Percentiles rank a stretch among this genome's conserved stretches.
phyloP scores from a whole-genome alignment of 1,140 invertebrate species.

The Diachasma alloeum region DNA sequence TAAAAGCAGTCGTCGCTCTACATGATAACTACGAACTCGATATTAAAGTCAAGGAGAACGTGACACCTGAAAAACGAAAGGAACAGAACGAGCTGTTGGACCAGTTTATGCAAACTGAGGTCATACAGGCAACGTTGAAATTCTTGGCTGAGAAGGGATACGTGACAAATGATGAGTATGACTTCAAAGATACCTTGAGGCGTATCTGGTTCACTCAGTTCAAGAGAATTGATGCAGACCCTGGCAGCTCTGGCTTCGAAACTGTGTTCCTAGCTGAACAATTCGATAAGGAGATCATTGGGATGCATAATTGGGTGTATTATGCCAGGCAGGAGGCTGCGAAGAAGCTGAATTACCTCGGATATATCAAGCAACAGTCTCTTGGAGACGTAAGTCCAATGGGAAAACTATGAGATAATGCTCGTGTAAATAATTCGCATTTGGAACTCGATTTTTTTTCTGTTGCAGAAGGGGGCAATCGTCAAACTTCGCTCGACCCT shows the following conservation, averaged over 20 bases:
- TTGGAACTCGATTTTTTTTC: conserved; percentile 10
- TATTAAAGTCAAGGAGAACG: conserved; percentile 65
- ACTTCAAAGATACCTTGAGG: conserved; percentile 64
- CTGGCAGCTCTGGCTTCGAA: conserved; percentile 69
- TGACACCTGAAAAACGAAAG: conserved; percentile 65
- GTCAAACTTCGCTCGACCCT: conserved; percentile 67
- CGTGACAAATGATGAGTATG: conserved; percentile 57
- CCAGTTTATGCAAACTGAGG: conserved; percentile 67
- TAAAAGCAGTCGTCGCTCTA: conserved; percentile 58
- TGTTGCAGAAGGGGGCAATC: conserved; percentile 61
- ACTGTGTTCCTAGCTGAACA: conserved; percentile 71
- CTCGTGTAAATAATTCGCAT: no score
- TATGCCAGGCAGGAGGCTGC: conserved; percentile 67
- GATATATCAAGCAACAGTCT: conserved; percentile 64
- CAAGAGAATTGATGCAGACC: conserved; percentile 62
- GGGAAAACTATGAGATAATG: no score
- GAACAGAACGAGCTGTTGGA: conserved; percentile 70
- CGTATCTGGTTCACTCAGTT: conserved; percentile 69
- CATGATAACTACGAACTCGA: conserved; percentile 65
- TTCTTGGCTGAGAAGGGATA: conserved; percentile 68
- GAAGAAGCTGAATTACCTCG: conserved; percentile 67
- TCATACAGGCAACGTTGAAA: conserved; percentile 68
- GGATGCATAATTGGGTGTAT: conserved; percentile 72
- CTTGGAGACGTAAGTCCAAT: conserved; percentile 60
- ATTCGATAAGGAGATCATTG: conserved; percentile 66